phyloP scores from a whole-genome alignment of 2,888 invertebrate species.

The Epistrophe grossulariae region DNA sequence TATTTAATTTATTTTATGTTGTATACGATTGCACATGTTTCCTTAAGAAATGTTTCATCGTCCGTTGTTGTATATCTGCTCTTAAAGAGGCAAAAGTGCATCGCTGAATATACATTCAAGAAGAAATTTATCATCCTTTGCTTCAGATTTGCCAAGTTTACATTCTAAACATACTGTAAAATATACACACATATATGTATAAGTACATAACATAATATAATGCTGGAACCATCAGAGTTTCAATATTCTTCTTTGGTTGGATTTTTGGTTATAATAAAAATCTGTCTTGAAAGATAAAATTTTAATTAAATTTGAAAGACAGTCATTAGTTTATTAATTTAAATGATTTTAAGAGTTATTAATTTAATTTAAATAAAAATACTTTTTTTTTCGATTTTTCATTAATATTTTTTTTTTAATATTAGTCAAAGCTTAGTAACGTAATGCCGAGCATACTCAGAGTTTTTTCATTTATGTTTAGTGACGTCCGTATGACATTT shows the following conservation, averaged over 20 bases:
- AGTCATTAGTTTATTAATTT: too few relatives aligned
- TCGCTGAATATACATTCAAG: slow-evolving; percentile 4
- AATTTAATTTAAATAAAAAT: too few relatives aligned
- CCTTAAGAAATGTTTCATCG: slow-evolving; percentile 25
- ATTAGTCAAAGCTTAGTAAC: too few relatives aligned
- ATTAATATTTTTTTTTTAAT: too few relatives aligned
- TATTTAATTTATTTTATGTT: slow-evolving; percentile 35
- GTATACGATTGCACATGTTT: slow-evolving; percentile 7
- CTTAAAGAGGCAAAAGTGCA: slow-evolving; percentile 22
- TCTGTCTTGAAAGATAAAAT: background rate
- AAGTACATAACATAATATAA: too few relatives aligned
- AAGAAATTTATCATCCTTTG: slow-evolving; percentile 56
- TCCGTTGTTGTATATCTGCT: background rate
- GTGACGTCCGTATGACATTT: too few relatives aligned
- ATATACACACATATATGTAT: background rate
- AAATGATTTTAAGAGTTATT: too few relatives aligned
- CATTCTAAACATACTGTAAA: background rate
- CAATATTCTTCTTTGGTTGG: background rate
- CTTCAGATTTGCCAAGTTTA: slow-evolving; percentile 36
- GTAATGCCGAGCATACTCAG: too few relatives aligned
- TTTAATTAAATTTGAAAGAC: background rate
- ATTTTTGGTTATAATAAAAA: background rate
- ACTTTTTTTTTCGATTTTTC: too few relatives aligned
- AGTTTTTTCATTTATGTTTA: too few relatives aligned
- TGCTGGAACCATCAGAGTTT: background rate